These are phyloP conservation scores for Nemopilema nomurai DNA, from an alignment of 30 jellyfish, hydroid and myxozoan species.

Conservation along the genomic window DNA sequence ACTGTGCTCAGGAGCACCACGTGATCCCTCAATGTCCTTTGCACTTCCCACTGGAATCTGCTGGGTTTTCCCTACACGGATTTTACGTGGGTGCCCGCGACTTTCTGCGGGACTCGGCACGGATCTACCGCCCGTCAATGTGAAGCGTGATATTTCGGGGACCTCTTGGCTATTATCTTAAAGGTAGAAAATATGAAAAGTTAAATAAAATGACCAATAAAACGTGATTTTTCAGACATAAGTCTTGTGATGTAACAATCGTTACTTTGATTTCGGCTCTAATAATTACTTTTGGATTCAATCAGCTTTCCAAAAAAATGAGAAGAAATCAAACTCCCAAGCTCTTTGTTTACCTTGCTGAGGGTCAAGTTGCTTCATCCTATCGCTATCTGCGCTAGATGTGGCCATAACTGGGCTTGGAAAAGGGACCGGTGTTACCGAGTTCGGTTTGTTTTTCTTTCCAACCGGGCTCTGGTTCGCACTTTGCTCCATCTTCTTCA, in stretches of 20 bases:
- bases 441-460: slow-evolving; percentile 16
- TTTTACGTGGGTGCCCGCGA: slow-evolving; percentile 97
- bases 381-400: slow-evolving; percentile 24
- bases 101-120: slow-evolving; percentile 90
- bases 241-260: no score
- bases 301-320: no score
- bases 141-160: slow-evolving; percentile 87
- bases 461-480: slow-evolving; percentile 23
- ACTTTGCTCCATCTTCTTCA: slow-evolving; percentile 21
- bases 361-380: slow-evolving; percentile 34
- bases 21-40: slow-evolving; percentile 80
- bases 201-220: not conserved
- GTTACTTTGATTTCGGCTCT: no score
- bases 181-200: not conserved
- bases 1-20: slow-evolving; percentile 74
- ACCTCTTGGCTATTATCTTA: slow-evolving; percentile 53
- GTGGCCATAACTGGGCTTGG: slow-evolving; percentile 21
- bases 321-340: not conserved
- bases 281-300: no score
- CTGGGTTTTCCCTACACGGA: slow-evolving; percentile 87
- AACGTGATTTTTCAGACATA: no score
- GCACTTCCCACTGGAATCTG: slow-evolving; percentile 91
- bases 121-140: slow-evolving; percentile 83
- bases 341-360: slow-evolving; percentile 9
- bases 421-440: slow-evolving; percentile 9